phyloP scores from a whole-genome alignment of 2,797 vertebrate genomes.

The Moxostoma hubbsi region DNA sequence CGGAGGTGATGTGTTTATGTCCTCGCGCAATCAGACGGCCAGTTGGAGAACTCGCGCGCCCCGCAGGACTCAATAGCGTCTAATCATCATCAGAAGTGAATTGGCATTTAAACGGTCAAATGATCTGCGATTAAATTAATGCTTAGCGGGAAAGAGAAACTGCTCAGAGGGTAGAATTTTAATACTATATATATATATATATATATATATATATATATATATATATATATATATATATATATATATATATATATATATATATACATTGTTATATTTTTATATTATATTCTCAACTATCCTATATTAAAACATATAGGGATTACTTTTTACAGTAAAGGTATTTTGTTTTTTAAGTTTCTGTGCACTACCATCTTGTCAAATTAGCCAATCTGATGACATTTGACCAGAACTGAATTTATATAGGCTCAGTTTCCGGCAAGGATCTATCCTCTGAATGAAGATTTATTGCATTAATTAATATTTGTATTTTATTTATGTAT shows the following conservation, averaged over 20 bases:
- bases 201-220: too few species aligned
- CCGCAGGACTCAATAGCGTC: slow-evolving; percentile 78
- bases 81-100: slow-evolving; percentile 80
- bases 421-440: not conserved
- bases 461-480: too few species aligned
- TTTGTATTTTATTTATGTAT: too few species aligned
- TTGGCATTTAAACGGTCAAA: slow-evolving; percentile 79
- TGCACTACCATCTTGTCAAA: not conserved
- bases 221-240: too few species aligned
- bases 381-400: not conserved
- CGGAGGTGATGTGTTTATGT: slow-evolving; percentile 82
- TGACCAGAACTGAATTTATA: not conserved
- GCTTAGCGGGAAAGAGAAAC: slow-evolving; percentile 34
- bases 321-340: not conserved
- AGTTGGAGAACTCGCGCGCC: slow-evolving; percentile 76
- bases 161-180: slow-evolving; percentile 54
- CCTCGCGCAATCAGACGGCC: slow-evolving; percentile 83
- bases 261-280: too few species aligned
- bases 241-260: too few species aligned
- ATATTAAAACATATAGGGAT: not conserved
- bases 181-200: not conserved
- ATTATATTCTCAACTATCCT: slow-evolving; percentile 10
- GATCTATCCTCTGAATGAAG: not conserved
- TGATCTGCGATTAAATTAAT: slow-evolving; percentile 78
- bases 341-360: too few species aligned